Conservation (phyloP, 2,113 vertebrate species). For the Lathamus discolor region DNA sequence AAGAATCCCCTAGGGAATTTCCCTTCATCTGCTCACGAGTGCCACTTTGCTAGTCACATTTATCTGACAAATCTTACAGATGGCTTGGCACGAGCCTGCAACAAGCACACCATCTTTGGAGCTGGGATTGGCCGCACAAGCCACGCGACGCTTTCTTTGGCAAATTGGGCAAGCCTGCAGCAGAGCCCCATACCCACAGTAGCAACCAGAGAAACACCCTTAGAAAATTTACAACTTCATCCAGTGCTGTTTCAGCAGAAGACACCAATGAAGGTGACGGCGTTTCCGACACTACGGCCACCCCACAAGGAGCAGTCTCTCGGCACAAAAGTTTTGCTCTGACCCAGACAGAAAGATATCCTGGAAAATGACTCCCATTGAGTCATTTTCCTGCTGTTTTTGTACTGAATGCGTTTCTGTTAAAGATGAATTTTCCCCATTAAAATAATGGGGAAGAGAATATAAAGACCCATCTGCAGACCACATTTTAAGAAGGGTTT, state of each 20-base stretch:
- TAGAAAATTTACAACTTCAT: neutral
- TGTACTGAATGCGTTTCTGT: slow-evolving; percentile 31
- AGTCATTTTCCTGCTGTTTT: slow-evolving; percentile 53
- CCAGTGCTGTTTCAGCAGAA: neutral
- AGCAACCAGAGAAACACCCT: neutral
- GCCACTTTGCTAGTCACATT: slow-evolving; percentile 68
- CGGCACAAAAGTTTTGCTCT: neutral
- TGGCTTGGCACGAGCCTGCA: slow-evolving; percentile 59
- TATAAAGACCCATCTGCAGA: slow-evolving; percentile 52
- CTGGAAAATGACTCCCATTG: slow-evolving; percentile 18
- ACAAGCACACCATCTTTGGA: slow-evolving; percentile 63
- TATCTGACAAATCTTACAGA: slow-evolving; percentile 71
- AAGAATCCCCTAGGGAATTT: slow-evolving; percentile 66
- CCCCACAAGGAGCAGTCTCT: neutral
- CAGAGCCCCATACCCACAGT: neutral
- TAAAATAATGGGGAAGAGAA: slow-evolving; percentile 50
- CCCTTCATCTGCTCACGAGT: slow-evolving; percentile 69
- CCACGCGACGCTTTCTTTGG: neutral
- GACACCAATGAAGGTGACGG: neutral
- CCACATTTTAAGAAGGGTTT: slow-evolving; percentile 46
- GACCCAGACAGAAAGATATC: slow-evolving; percentile 36
- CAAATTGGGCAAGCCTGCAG: neutral
- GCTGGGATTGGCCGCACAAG: slow-evolving; percentile 37
- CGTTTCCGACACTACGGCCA: neutral
- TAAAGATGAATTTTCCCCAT: slow-evolving; percentile 12